phyloP scores from a whole-genome alignment of 2,888 invertebrate genomes.

The Aleiodes leptofemur region DNA sequence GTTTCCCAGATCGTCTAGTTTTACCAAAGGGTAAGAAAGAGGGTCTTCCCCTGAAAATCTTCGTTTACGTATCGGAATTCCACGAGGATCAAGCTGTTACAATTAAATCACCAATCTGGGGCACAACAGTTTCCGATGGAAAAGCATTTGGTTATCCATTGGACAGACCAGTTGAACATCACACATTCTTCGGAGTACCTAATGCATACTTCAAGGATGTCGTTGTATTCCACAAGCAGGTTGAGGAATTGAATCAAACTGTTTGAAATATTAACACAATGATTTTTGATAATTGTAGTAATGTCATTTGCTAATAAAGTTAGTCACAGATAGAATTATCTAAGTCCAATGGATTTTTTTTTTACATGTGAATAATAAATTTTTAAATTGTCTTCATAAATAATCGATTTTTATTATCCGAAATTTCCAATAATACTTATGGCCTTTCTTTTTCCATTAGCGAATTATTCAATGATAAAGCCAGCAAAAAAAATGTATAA shows the following conservation, averaged over 20 bases:
- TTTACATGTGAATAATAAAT: no score
- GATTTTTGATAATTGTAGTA: background rate
- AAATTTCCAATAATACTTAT: no score
- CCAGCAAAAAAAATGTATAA: no score
- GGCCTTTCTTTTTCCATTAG: no score
- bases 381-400: no score
- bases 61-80: constrained; percentile 78
- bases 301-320: no score
- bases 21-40: constrained; percentile 81
- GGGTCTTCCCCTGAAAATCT: constrained; percentile 80
- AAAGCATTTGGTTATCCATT: constrained; percentile 78
- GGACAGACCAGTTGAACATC: constrained; percentile 75
- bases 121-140: constrained; percentile 66
- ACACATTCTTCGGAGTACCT: constrained; percentile 55
- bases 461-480: no score
- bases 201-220: constrained; percentile 66
- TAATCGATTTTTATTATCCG: no score
- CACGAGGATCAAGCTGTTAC: constrained; percentile 70
- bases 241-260: constrained; percentile 62
- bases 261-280: constrained; percentile 46
- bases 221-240: constrained; percentile 67
- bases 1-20: constrained; percentile 80
- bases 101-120: constrained; percentile 66
- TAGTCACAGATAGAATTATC: no score
- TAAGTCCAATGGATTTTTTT: no score